Evolutionary conservation across 2,888 invertebrate species (phyloP).

Genomic region (Phytoseiulus persimilis): DNA sequence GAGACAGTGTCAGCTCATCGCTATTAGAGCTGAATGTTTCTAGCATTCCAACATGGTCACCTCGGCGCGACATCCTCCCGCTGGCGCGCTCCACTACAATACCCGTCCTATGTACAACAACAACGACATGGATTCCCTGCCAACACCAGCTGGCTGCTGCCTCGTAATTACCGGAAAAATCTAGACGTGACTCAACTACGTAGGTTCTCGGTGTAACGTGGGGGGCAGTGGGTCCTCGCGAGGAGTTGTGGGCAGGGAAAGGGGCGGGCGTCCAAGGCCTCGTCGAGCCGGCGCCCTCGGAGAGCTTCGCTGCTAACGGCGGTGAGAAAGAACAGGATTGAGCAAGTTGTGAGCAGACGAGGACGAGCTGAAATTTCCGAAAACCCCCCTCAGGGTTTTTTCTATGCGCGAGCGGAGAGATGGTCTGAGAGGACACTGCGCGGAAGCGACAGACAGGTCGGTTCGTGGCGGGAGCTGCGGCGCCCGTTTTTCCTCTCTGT

Average conservation of each 20-base stretch:
- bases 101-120: not conserved
- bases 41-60: conserved; percentile 10
- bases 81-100: not conserved
- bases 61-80: not conserved
- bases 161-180: not conserved
- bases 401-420: not conserved
- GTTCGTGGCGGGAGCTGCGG: not conserved
- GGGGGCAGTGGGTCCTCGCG: not conserved
- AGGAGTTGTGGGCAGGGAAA: not conserved
- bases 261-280: not conserved
- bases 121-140: not conserved
- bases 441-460: too few species aligned
- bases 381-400: not conserved
- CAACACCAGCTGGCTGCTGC: not conserved
- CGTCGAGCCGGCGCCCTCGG: not conserved
- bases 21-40: not conserved
- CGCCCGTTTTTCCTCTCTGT: too few species aligned
- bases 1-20: not conserved
- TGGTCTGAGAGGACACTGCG: too few species aligned
- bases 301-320: not conserved
- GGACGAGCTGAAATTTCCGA: not conserved
- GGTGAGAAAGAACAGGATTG: not conserved
- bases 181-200: not conserved
- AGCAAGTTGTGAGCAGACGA: not conserved
- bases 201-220: not conserved